These are phyloP conservation scores for Ganaspis sp. DNA, from an alignment of 1,140 invertebrate genomes.

Conservation along the genomic window DNA sequence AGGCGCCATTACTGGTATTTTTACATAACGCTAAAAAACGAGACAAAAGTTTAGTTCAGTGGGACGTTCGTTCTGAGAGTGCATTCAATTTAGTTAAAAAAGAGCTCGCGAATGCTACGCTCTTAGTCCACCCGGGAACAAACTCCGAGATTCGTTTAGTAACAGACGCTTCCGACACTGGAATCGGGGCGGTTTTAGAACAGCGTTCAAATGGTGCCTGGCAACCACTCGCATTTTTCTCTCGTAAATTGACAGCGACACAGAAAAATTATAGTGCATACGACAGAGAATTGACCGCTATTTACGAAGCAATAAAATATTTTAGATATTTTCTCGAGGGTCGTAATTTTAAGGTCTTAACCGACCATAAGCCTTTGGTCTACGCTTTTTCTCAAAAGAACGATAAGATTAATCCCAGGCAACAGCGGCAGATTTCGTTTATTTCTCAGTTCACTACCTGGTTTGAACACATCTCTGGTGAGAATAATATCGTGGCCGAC, in stretches of 20 bases:
- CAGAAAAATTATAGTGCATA: slow-evolving; percentile 41
- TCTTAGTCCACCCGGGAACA: not conserved
- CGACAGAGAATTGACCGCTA: too few species aligned
- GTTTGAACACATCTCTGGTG: slow-evolving; percentile 52
- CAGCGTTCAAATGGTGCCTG: not conserved
- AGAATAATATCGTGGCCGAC: slow-evolving; percentile 58
- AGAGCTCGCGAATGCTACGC: slow-evolving; percentile 7
- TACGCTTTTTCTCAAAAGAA: slow-evolving; percentile 49
- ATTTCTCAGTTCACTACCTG: slow-evolving; percentile 55
- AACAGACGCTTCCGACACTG: not conserved
- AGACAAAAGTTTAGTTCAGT: slow-evolving; percentile 58
- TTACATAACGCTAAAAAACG: slow-evolving; percentile 50
- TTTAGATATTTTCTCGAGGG: too few species aligned
- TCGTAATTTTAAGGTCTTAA: slow-evolving; percentile 41
- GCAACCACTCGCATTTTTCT: too few species aligned
- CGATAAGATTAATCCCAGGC: slow-evolving; percentile 43
- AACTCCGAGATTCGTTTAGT: not conserved
- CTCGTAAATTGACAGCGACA: not conserved
- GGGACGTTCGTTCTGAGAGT: slow-evolving; percentile 49
- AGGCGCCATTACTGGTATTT: slow-evolving; percentile 47
- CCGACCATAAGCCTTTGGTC: slow-evolving; percentile 60
- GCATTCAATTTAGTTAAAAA: slow-evolving; percentile 56
- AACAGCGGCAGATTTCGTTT: slow-evolving; percentile 48
- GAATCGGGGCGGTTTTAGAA: not conserved
- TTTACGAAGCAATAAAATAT: too few species aligned